Evolutionary conservation across 2,888 invertebrate genomes (phyloP).

Genomic region (Diaperis boleti): DNA sequence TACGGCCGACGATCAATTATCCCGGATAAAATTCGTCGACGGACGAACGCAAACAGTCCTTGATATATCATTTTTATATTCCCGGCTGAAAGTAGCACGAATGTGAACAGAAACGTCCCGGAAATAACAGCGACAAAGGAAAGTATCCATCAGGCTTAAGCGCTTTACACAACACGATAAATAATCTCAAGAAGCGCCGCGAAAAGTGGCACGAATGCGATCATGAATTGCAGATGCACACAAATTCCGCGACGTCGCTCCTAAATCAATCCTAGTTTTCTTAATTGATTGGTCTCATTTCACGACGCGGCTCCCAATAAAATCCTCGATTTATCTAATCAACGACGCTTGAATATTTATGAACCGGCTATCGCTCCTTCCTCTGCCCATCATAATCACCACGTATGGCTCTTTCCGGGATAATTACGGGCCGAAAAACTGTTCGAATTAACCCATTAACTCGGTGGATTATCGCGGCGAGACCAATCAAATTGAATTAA

Average conservation of each 20-base stretch:
- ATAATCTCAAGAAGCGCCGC: conserved; percentile 1
- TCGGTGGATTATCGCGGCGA: conserved; percentile 15
- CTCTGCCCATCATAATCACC: conserved; percentile 24
- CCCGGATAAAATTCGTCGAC: conserved; percentile 25
- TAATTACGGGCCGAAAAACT: conserved; percentile 18
- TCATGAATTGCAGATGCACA: conserved; percentile 2
- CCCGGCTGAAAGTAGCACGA: conserved; percentile 20
- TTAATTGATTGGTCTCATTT: conserved; percentile 38
- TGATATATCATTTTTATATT: conserved; percentile 41
- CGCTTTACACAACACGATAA: conserved; percentile 20
- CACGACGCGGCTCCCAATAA: conserved; percentile 26
- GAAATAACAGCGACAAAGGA: conserved; percentile 31
- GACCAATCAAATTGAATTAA: conserved; percentile 27
- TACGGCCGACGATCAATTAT: conserved; percentile 27
- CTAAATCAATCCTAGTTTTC: conserved; percentile 17
- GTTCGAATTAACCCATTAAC: conserved; percentile 32
- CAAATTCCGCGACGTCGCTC: conserved; percentile 18
- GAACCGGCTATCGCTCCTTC: conserved; percentile 9
- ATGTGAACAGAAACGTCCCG: conserved; percentile 32
- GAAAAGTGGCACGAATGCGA: neutral
- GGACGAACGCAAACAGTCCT: conserved; percentile 7
- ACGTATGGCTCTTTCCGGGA: conserved; percentile 16
- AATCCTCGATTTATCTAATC: conserved; percentile 41
- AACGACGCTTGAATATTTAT: conserved; percentile 35
- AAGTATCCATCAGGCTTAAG: conserved; percentile 28